A percentile compares a stretch with the other conserved stretches of the same genome.
Conservation (phyloP, 2,113 vertebrate species). For the Pomatostomus ruficeps region DNA sequence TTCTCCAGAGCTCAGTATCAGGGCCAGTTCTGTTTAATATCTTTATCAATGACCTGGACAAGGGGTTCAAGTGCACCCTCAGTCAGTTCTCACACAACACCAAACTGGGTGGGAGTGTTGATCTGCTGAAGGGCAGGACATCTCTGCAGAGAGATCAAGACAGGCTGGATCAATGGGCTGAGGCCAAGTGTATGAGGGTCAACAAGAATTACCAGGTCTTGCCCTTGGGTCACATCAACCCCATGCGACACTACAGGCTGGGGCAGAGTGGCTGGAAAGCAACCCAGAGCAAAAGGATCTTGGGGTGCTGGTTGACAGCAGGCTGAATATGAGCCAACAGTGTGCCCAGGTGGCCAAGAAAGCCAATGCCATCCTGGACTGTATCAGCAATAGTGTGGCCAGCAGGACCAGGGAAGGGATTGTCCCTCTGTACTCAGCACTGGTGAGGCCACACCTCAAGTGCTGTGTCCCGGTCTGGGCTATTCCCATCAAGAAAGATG, state of each 20-base stretch:
- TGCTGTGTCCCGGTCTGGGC: background rate
- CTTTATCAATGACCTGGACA: background rate
- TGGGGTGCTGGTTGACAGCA: background rate
- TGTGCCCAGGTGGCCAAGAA: background rate
- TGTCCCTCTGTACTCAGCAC: background rate
- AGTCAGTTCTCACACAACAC: background rate
- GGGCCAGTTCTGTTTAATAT: too few relatives aligned
- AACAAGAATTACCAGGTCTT: background rate
- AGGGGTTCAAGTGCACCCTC: background rate
- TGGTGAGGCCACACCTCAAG: background rate
- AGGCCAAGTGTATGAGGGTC: background rate
- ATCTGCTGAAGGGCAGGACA: background rate
- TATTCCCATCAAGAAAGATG: too few relatives aligned
- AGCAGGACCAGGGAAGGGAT: background rate
- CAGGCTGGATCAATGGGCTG: background rate
- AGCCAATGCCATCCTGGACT: background rate
- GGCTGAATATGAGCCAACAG: background rate
- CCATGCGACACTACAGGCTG: background rate
- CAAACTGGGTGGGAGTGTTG: too few relatives aligned
- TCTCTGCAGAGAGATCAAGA: background rate
- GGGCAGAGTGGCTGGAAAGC: background rate
- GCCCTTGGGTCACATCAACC: background rate
- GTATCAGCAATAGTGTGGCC: background rate
- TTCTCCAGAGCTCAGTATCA: background rate
- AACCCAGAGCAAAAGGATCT: background rate